phyloP scores from a whole-genome alignment of 2,797 vertebrate species.

The Philypnodon macrostomus region DNA sequence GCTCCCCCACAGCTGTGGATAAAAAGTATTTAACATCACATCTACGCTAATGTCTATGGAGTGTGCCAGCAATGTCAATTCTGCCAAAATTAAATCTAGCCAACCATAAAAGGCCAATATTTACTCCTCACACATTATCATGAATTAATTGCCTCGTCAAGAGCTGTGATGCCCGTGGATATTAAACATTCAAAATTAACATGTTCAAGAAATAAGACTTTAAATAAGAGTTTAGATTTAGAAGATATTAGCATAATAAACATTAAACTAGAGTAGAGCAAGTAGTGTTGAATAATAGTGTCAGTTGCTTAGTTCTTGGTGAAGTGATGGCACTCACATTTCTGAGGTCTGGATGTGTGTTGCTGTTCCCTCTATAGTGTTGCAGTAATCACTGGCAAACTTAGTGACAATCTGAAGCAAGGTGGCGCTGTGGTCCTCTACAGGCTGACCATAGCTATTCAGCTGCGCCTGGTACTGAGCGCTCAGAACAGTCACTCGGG shows the following conservation, averaged over 20 bases:
- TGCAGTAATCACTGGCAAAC: constrained; percentile 84
- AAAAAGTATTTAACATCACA: constrained; percentile 40
- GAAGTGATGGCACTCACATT: constrained; percentile 72
- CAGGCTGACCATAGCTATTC: constrained; percentile 80
- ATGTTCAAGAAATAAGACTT: constrained; percentile 9
- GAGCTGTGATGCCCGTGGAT: constrained; percentile 22
- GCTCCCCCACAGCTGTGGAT: constrained; percentile 80
- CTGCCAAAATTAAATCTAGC: constrained; percentile 45
- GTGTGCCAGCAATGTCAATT: constrained; percentile 30
- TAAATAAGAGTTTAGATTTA: constrained; percentile 1
- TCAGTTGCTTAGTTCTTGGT: too few relatives aligned
- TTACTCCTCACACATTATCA: constrained; percentile 41
- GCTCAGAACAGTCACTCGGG: constrained; percentile 76
- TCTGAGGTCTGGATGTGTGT: constrained; percentile 83
- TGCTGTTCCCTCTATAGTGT: constrained; percentile 84
- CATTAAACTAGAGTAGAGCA: too few relatives aligned
- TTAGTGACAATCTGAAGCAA: constrained; percentile 86
- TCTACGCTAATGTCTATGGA: constrained; percentile 12
- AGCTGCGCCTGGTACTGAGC: constrained; percentile 81
- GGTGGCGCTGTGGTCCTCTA: constrained; percentile 84
- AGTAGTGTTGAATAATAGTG: too few relatives aligned
- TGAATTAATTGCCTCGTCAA: constrained; percentile 36
- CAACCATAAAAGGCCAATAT: constrained; percentile 60
- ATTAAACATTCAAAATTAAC: constrained; percentile 18
- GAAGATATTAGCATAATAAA: constrained; percentile 5